A percentile compares a stretch with the other conserved stretches of the same genome.
Evolutionary conservation across 2,888 invertebrate species (phyloP).

Genomic region (Schizotus pectinicornis): DNA sequence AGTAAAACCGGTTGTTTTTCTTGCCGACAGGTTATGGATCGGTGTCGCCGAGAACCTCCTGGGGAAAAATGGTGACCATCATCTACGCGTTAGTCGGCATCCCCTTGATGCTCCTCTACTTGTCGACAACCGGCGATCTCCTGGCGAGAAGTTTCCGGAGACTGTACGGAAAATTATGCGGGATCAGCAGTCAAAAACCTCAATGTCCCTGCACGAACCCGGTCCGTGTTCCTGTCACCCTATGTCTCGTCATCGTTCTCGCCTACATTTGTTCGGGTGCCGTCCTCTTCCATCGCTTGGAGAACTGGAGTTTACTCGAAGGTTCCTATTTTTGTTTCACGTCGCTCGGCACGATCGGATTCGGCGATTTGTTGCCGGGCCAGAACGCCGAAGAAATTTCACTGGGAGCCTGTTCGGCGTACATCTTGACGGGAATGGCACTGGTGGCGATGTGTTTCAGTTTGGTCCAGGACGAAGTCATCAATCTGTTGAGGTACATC

Average conservation of each 20-base stretch:
- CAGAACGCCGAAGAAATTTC: slow-evolving; percentile 69
- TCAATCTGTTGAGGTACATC: slow-evolving; percentile 62
- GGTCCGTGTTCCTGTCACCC: slow-evolving; percentile 83
- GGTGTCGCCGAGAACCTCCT: slow-evolving; percentile 79
- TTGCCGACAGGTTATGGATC: slow-evolving; percentile 78
- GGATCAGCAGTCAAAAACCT: slow-evolving; percentile 56
- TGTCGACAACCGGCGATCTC: slow-evolving; percentile 86
- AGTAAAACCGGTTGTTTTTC: slow-evolving; percentile 9
- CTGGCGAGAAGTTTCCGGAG: slow-evolving; percentile 63
- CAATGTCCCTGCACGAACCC: slow-evolving; percentile 62
- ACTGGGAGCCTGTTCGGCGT: slow-evolving; percentile 78
- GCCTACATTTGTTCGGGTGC: slow-evolving; percentile 90
- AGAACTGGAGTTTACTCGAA: slow-evolving; percentile 90
- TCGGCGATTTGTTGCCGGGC: slow-evolving; percentile 79
- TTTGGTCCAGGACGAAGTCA: slow-evolving; percentile 79
- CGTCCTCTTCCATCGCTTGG: slow-evolving; percentile 86
- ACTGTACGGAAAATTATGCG: slow-evolving; percentile 66
- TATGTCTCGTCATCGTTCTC: slow-evolving; percentile 85
- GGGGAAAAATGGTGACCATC: slow-evolving; percentile 82
- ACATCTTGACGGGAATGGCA: slow-evolving; percentile 84
- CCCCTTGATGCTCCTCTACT: slow-evolving; percentile 85
- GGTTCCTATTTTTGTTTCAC: slow-evolving; percentile 85
- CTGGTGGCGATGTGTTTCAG: slow-evolving; percentile 88
- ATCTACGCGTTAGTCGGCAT: slow-evolving; percentile 86
- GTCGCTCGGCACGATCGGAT: slow-evolving; percentile 78